These are phyloP conservation scores for Connochaetes taurinus DNA, from an alignment of 2,113 vertebrate genomes.

Conservation along the genomic window DNA sequence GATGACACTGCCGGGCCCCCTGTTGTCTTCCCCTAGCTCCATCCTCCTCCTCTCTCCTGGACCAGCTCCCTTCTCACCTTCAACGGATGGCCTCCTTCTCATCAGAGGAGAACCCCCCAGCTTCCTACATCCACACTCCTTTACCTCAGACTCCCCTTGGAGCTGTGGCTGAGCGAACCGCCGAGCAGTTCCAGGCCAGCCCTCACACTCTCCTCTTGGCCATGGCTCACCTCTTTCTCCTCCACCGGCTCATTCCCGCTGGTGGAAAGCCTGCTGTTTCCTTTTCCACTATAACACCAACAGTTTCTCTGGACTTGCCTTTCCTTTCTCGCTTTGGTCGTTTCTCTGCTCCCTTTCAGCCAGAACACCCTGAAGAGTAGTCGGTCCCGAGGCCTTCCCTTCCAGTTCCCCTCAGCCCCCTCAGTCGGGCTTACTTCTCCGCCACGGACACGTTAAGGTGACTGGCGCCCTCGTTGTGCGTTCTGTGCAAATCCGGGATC, in stretches of 20 bases:
- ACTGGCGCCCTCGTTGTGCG: not conserved
- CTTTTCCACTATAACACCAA: not conserved
- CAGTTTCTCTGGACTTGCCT: not conserved
- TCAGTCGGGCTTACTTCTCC: too few species aligned
- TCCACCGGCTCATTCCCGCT: not conserved
- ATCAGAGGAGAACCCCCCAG: not conserved
- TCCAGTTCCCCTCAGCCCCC: not conserved
- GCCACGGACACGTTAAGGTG: not conserved
- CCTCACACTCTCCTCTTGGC: too few species aligned
- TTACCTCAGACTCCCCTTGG: not conserved
- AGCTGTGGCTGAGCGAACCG: not conserved
- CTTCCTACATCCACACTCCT: not conserved
- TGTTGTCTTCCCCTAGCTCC: not conserved
- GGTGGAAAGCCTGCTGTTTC: not conserved
- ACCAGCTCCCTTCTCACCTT: not conserved
- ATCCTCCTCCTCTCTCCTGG: not conserved
- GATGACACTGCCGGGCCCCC: not conserved
- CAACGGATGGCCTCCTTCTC: not conserved
- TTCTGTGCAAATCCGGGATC: not conserved
- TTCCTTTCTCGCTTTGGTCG: not conserved
- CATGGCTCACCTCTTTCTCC: rapidly evolving
- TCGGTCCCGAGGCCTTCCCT: not conserved
- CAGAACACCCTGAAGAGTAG: not conserved
- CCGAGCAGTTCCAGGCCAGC: rapidly evolving
- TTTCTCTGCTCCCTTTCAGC: not conserved